These are phyloP conservation scores for Rattus rattus DNA, from an alignment of 2,113 vertebrate genomes.

Conservation along the genomic window DNA sequence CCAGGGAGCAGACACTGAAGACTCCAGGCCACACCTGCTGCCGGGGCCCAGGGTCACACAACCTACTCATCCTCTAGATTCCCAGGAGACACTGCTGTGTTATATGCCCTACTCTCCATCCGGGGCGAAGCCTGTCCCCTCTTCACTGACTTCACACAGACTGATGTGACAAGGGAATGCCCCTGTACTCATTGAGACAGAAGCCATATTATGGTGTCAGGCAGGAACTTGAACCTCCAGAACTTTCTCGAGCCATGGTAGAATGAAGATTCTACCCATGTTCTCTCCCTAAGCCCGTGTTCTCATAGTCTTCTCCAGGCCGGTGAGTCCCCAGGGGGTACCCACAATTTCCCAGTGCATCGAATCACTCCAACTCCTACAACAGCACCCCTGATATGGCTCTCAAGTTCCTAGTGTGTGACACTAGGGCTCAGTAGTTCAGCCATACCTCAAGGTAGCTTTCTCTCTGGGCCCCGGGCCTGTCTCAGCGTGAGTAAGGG, in stretches of 20 bases:
- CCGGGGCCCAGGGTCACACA: background rate
- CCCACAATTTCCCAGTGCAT: background rate
- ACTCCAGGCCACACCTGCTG: accelerated
- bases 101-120: background rate
- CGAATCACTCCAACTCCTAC: background rate
- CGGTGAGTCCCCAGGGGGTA: too few species aligned
- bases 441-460: background rate
- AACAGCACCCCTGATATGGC: background rate
- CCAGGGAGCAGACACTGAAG: too few species aligned
- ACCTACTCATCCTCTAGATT: accelerated
- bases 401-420: background rate
- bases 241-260: background rate
- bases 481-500: background rate
- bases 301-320: background rate
- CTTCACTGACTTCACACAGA: background rate
- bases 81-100: too few species aligned
- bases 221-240: background rate
- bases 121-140: background rate
- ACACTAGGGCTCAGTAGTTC: background rate
- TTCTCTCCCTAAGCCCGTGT: background rate
- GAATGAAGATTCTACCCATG: accelerated
- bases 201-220: background rate
- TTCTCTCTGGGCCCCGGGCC: background rate
- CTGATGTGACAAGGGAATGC: too few species aligned
- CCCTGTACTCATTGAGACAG: background rate